Evolutionary conservation across 2,797 vertebrate genomes (phyloP).

Genomic region (Eleutherodactylus coqui): DNA sequence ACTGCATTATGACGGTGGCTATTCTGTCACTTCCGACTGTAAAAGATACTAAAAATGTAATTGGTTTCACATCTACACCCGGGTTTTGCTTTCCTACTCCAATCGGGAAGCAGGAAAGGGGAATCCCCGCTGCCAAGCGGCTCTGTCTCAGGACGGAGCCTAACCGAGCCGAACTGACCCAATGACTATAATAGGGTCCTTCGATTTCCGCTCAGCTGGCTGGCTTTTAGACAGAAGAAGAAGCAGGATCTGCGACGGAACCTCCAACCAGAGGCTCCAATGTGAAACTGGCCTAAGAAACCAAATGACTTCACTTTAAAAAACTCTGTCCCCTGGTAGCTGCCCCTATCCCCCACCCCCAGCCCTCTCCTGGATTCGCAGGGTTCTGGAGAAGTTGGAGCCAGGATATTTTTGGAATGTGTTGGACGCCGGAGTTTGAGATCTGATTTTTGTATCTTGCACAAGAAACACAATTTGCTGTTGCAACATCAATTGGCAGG

Average conservation of each 20-base stretch:
- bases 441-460: constrained; percentile 64
- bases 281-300: background rate
- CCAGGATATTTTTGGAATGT: constrained; percentile 67
- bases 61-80: too few species aligned
- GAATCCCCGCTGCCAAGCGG: too few species aligned
- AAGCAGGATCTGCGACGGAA: too few species aligned
- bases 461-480: constrained; percentile 38
- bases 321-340: constrained; percentile 79
- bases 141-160: too few species aligned
- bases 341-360: constrained; percentile 74
- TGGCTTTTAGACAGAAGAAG: too few species aligned
- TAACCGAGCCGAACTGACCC: too few species aligned
- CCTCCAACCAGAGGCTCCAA: too few species aligned
- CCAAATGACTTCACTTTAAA: constrained; percentile 84
- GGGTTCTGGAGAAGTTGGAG: constrained; percentile 61
- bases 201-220: too few species aligned
- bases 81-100: too few species aligned
- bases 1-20: background rate
- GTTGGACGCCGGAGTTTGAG: background rate
- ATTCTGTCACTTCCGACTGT: background rate
- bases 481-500: constrained; percentile 34
- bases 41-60: background rate
- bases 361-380: constrained; percentile 78
- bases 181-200: too few species aligned
- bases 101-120: too few species aligned